phyloP scores from a whole-genome alignment of 2,888 invertebrate species.

The Clanis bilineata region DNA sequence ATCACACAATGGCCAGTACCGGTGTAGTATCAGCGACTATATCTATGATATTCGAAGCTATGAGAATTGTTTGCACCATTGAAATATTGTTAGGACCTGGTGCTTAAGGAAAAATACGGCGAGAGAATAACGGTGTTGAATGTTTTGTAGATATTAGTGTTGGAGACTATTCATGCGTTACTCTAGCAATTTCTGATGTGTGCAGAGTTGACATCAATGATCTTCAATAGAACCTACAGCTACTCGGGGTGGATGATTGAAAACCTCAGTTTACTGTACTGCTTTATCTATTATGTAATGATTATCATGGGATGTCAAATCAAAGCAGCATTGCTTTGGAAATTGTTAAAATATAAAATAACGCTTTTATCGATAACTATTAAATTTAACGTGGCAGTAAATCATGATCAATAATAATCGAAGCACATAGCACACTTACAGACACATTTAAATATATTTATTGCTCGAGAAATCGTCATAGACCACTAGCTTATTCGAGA shows the following conservation, averaged over 20 bases:
- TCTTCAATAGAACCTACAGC: too few species aligned
- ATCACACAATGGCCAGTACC: conserved; percentile 6
- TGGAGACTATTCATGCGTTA: too few species aligned
- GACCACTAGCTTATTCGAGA: neutral
- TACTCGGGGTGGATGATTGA: too few species aligned
- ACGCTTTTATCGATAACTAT: neutral
- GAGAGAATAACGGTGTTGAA: neutral
- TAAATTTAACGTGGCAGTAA: neutral
- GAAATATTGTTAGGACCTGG: neutral
- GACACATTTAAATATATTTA: neutral
- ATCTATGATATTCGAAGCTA: neutral
- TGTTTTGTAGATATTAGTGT: neutral
- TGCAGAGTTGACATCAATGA: too few species aligned
- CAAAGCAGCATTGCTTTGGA: neutral
- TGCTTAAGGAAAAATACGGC: neutral
- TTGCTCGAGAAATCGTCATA: neutral
- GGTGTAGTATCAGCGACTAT: neutral
- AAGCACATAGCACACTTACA: neutral
- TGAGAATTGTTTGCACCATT: neutral
- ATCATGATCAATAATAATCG: neutral
- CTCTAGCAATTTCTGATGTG: too few species aligned
- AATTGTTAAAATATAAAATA: neutral
- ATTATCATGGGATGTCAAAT: too few species aligned
- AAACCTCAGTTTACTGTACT: too few species aligned
- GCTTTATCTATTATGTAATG: too few species aligned